Percentiles rank a stretch among this genome's conserved stretches.
Evolutionary conservation across 2,888 invertebrate species (phyloP).

Genomic region (Atherix ibis): DNA sequence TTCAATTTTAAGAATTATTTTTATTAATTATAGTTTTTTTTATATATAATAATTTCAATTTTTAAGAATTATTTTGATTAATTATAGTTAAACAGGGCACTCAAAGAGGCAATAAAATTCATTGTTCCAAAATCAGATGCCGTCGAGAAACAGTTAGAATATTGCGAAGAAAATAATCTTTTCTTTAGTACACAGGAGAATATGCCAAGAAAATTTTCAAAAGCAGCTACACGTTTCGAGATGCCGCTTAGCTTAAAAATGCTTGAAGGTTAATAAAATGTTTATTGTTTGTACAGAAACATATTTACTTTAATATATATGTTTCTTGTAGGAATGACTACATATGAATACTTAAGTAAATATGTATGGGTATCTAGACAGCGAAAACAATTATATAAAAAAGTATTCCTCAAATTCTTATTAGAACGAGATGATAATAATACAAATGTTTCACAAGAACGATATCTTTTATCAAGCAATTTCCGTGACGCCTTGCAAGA

Average conservation of each 20-base stretch:
- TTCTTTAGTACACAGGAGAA: slow-evolving; percentile 22
- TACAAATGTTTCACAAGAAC: slow-evolving; percentile 5
- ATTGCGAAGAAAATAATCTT: neutral
- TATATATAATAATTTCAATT: too few relatives aligned
- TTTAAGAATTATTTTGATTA: too few relatives aligned
- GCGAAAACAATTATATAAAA: slow-evolving; percentile 39
- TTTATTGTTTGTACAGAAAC: neutral
- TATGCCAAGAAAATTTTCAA: slow-evolving; percentile 57
- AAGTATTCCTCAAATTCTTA: slow-evolving; percentile 34
- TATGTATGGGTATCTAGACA: slow-evolving; percentile 45
- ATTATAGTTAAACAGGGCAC: slow-evolving; percentile 24
- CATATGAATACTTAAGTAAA: slow-evolving; percentile 53
- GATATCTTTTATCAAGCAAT: slow-evolving; percentile 17
- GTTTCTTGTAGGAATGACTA: slow-evolving; percentile 41
- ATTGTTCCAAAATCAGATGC: slow-evolving; percentile 15
- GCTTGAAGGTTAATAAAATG: slow-evolving; percentile 30
- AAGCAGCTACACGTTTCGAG: slow-evolving; percentile 58
- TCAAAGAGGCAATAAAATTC: slow-evolving; percentile 27
- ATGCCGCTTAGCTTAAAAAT: slow-evolving; percentile 50
- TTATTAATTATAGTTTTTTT: too few relatives aligned
- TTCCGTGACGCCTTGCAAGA: slow-evolving; percentile 31
- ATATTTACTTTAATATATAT: too few relatives aligned
- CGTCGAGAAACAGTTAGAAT: slow-evolving; percentile 11
- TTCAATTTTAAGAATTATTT: too few relatives aligned
- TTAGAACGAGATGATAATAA: slow-evolving; percentile 20